Evolutionary conservation across 1,140 invertebrate species (phyloP).

Genomic region (Vollenhovia emeryi): DNA sequence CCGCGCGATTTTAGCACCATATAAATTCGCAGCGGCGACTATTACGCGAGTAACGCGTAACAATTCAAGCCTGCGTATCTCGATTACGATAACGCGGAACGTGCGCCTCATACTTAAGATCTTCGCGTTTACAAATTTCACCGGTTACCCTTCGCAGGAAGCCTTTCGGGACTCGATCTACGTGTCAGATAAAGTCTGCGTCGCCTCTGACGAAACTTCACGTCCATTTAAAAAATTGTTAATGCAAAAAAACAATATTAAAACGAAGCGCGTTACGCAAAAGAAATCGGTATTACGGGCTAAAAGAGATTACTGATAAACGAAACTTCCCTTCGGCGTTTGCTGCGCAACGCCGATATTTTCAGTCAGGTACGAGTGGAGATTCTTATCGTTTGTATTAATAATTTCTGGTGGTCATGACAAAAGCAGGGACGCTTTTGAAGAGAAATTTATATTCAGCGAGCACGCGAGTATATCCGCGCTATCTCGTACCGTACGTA

Average conservation of each 20-base stretch:
- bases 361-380: constrained; percentile 50
- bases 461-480: constrained; percentile 49
- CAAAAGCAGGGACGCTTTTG: constrained; percentile 61
- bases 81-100: constrained; percentile 26
- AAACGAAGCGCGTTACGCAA: neutral
- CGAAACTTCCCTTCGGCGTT: constrained; percentile 35
- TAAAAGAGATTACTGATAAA: neutral
- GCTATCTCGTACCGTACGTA: constrained; percentile 44
- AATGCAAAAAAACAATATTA: neutral
- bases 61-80: neutral
- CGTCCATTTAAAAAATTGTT: neutral
- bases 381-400: constrained; percentile 65
- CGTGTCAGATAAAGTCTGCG: constrained; percentile 35
- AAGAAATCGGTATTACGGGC: neutral
- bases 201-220: neutral
- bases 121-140: constrained; percentile 35
- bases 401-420: constrained; percentile 64
- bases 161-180: constrained; percentile 8
- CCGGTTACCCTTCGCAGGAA: constrained; percentile 4
- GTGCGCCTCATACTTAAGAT: neutral
- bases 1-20: constrained; percentile 22
- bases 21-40: constrained; percentile 15
- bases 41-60: constrained; percentile 29
- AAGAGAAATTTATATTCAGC: constrained; percentile 59
- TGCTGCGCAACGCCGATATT: constrained; percentile 47